Evolutionary conservation across 1,140 invertebrate genomes (phyloP).

Genomic region (Matsumurasca onukii): DNA sequence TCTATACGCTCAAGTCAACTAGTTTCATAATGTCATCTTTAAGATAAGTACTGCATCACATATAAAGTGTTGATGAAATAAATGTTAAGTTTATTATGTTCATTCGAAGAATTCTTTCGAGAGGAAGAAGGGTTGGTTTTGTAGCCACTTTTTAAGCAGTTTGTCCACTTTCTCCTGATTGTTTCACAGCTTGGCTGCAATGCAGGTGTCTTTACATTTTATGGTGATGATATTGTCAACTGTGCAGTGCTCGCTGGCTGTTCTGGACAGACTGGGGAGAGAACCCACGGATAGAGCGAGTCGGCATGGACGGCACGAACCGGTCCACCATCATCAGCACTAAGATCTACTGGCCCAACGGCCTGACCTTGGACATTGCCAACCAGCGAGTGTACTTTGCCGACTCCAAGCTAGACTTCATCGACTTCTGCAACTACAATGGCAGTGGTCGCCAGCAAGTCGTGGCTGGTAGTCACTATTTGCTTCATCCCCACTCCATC

Average conservation of each 20-base stretch:
- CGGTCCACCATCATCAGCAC: conserved; percentile 87
- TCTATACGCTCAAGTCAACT: no score
- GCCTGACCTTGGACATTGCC: conserved; percentile 91
- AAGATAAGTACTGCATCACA: no score
- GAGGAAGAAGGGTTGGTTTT: no score
- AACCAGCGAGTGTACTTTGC: conserved; percentile 95
- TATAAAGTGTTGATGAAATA: no score
- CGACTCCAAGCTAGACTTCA: conserved; percentile 96
- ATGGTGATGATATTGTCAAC: no score
- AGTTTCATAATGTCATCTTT: no score
- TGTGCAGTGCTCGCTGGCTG: conserved; percentile 68
- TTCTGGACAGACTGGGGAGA: conserved; percentile 99
- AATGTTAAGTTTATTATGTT: no score
- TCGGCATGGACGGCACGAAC: conserved; percentile 93
- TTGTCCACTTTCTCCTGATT: no score
- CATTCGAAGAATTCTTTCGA: no score
- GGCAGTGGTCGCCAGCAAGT: conserved; percentile 88
- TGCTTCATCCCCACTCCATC: conserved; percentile 93
- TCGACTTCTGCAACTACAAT: conserved; percentile 98
- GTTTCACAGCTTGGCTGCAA: no score
- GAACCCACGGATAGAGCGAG: conserved; percentile 92
- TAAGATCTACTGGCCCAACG: conserved; percentile 99
- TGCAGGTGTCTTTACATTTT: no score
- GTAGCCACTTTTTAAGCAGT: no score
- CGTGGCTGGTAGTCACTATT: conserved; percentile 82